A percentile compares a stretch with the other conserved stretches of the same genome.
Conservation (phyloP, 2,113 vertebrate species). For the Taxidea taxus region DNA sequence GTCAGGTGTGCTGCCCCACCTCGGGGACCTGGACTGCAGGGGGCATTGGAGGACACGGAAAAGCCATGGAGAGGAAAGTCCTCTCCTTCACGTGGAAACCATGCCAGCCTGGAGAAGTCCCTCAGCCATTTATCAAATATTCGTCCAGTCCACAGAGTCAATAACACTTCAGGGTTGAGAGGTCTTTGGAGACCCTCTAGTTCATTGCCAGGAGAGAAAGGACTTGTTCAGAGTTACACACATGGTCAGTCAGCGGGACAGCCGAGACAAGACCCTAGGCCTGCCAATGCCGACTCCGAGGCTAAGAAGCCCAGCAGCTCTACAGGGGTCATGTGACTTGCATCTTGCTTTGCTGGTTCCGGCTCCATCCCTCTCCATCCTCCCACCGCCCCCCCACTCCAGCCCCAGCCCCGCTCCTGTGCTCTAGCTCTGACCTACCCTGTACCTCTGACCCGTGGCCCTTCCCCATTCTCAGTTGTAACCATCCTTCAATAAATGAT, state of each 20-base stretch:
- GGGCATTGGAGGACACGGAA: background rate
- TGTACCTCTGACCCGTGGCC: background rate
- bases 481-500: background rate
- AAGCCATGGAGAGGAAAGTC: background rate
- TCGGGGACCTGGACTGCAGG: rapidly evolving
- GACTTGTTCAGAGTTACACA: background rate
- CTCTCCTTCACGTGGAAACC: background rate
- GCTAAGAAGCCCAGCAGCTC: background rate
- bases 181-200: background rate
- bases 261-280: background rate
- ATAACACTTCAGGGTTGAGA: background rate
- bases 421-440: background rate
- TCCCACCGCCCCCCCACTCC: background rate
- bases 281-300: background rate
- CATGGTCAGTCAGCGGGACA: background rate
- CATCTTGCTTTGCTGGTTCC: background rate
- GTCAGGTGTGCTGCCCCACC: background rate
- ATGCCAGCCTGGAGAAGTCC: background rate
- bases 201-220: background rate
- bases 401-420: rapidly evolving
- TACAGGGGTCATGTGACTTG: background rate
- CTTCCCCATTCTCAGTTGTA: background rate
- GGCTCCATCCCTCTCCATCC: background rate
- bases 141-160: background rate
- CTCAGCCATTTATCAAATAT: background rate